Base-by-base conservation (phyloP, 2,113 vertebrate species). In the Maccullochella peelii region DNA sequence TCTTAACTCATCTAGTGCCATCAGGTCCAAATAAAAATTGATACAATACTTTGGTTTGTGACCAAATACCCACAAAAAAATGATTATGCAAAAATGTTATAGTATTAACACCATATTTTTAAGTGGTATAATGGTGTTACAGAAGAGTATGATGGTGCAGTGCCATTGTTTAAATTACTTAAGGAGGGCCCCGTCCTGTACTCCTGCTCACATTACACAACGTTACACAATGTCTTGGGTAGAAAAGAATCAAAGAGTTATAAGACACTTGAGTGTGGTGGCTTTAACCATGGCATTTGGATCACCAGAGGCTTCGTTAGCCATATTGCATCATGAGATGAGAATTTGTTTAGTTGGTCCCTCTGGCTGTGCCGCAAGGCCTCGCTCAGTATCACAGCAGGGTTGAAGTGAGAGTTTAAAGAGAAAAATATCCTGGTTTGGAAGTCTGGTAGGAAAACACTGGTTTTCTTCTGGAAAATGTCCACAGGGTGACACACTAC, bases 361-460 rank as follows among this genome's bases (percentile, higher is more conserved):
- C 76, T 78, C 58, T 88, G 69, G 86, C 87, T 85, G 86, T 42
- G 81, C 84, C 59, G 65, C 80, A 73, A 81, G 80, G 77, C 71
- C 59, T 73, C 25, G 38, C 86, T 89, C 84, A 61, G 47, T 80
- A 85, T 92, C 84, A 81, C 77, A 83, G 76, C 61, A 67, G 84
- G 74, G 85, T 86, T 79, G 73, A 79, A 88, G 82, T 62, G 59
- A 82, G 80, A 89, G 83, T 90, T 85, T 90, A 85, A 87, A 87
- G 85, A 84, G 79, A 83, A 91, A 91, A 87, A 86, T 86, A 82
- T 92, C 88, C 78, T 79, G 87, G 83, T 87, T 94, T 95, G 93
- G 95, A 95, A 57, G 69, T 66, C 33, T 55, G 66, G 79, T 92
- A 83, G 95, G 95, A 96, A 96, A 95, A 96, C 89, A 81, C 70